Percentiles rank a stretch among this genome's conserved stretches.
phyloP scores from a whole-genome alignment of 2,113 vertebrate genomes.

The Ochotona curzoniae region DNA sequence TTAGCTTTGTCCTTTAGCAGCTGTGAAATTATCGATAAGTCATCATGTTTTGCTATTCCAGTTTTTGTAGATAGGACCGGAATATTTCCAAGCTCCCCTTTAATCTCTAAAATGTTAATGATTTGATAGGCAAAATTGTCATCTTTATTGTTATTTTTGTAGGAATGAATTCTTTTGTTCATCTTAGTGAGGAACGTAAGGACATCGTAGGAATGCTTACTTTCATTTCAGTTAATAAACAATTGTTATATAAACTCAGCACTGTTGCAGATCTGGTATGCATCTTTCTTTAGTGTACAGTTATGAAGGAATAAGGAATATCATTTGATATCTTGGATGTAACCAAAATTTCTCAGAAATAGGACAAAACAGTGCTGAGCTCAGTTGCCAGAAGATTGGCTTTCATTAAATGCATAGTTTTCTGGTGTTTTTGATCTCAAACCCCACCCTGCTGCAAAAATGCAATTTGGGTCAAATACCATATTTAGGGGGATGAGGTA shows the following conservation, averaged over 20 bases:
- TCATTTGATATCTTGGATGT: conserved; percentile 76
- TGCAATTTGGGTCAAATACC: conserved; percentile 78
- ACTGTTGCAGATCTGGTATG: conserved; percentile 48
- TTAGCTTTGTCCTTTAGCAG: not conserved
- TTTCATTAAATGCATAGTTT: conserved; percentile 82
- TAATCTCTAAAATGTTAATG: conserved; percentile 46
- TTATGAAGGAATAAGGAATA: conserved; percentile 64
- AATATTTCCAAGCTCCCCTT: not conserved
- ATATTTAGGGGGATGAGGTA: conserved; percentile 80
- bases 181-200: conserved; percentile 19
- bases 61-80: not conserved
- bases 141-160: not conserved
- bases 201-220: not conserved
- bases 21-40: not conserved
- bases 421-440: conserved; percentile 83
- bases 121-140: not conserved
- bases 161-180: not conserved
- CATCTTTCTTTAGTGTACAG: conserved; percentile 54
- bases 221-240: conserved; percentile 56
- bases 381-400: conserved; percentile 82
- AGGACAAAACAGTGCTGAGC: conserved; percentile 74
- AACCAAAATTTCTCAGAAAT: conserved; percentile 81
- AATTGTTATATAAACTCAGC: conserved; percentile 37
- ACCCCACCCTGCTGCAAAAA: conserved; percentile 79
- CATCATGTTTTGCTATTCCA: not conserved